Conservation (phyloP, 1,140 invertebrate genomes). For the Drosophila rufa region DNA sequence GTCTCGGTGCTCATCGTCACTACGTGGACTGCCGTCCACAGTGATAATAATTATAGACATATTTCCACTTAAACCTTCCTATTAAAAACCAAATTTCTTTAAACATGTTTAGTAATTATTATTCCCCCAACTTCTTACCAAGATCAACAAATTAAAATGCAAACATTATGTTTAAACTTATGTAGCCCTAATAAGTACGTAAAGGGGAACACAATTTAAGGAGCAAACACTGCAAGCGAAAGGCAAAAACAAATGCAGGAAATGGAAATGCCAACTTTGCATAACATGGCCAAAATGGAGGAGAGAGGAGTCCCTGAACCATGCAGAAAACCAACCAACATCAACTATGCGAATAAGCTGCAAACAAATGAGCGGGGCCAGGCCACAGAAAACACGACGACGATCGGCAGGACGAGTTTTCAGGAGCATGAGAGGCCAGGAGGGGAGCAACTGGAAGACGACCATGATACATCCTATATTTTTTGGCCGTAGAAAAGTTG, state of each 20-base stretch:
- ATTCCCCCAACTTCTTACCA: no score
- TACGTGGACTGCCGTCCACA: no score
- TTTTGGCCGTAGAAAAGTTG: slow-evolving; percentile 58
- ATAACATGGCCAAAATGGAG: slow-evolving; percentile 4
- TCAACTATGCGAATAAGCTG: slow-evolving; percentile 22
- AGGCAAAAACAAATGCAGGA: slow-evolving; percentile 27
- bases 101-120: no score
- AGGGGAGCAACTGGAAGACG: slow-evolving; percentile 31
- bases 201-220: background rate
- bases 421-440: slow-evolving; percentile 20
- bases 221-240: background rate
- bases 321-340: slow-evolving; percentile 17
- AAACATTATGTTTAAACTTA: background rate
- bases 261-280: slow-evolving; percentile 20
- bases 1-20: no score
- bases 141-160: slow-evolving; percentile 4
- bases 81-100: no score
- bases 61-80: no score
- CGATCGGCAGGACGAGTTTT: slow-evolving; percentile 13
- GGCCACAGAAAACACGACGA: slow-evolving; percentile 36
- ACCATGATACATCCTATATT: slow-evolving; percentile 55
- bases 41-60: no score
- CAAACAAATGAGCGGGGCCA: slow-evolving; percentile 29
- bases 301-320: background rate
- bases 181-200: background rate